phyloP scores from a whole-genome alignment of 1,140 invertebrate genomes.

The Neodiprion fabricii region DNA sequence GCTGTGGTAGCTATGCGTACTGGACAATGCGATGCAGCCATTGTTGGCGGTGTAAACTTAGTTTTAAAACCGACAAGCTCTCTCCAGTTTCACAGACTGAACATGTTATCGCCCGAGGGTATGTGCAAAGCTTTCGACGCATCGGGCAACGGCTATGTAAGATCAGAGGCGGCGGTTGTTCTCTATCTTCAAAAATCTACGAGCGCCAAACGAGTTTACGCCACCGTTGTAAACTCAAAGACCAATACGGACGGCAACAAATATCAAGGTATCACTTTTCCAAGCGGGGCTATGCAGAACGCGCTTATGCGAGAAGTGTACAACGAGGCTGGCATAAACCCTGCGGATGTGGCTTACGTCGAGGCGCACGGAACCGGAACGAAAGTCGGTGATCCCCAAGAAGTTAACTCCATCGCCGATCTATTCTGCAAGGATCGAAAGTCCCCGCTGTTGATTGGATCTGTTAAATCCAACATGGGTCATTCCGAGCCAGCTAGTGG shows the following conservation, averaged over 20 bases:
- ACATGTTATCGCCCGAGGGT: conserved; percentile 90
- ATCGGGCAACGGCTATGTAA: conserved; percentile 89
- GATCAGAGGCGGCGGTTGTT: conserved; percentile 85
- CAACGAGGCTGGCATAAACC: conserved; percentile 80
- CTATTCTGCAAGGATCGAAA: conserved; percentile 88
- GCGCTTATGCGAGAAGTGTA: conserved; percentile 87
- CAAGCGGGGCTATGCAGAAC: conserved; percentile 86
- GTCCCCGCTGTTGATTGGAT: conserved; percentile 87
- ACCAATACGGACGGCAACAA: conserved; percentile 93
- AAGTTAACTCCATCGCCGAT: conserved; percentile 91
- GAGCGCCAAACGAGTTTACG: conserved; percentile 82
- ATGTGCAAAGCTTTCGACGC: conserved; percentile 94
- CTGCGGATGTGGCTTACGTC: conserved; percentile 82
- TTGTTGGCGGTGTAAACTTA: conserved; percentile 87
- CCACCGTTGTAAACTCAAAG: conserved; percentile 83
- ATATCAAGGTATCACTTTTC: conserved; percentile 89
- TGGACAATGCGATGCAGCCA: conserved; percentile 90
- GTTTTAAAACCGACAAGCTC: conserved; percentile 87
- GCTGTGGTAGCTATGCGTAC: conserved; percentile 82
- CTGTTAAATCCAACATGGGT: conserved; percentile 98
- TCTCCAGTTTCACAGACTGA: conserved; percentile 90
- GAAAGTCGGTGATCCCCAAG: conserved; percentile 93
- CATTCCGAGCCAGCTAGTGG: conserved; percentile 95
- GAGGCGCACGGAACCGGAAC: conserved; percentile 98
- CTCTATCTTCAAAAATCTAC: conserved; percentile 82